phyloP scores from a whole-genome alignment of 2,888 invertebrate species.

The Acleris literana region DNA sequence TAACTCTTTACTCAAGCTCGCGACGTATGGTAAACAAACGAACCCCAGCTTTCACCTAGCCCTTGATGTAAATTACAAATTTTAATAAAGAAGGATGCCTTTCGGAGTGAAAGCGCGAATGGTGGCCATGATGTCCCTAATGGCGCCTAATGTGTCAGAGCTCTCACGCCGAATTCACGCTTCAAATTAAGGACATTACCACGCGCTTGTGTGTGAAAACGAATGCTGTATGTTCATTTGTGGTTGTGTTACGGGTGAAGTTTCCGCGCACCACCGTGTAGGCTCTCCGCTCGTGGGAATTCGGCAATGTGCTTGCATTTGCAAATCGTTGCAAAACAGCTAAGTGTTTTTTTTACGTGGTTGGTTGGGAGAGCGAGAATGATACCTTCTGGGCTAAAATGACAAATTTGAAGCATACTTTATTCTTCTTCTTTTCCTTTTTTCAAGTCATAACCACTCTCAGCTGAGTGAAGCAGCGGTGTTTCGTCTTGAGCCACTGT shows the following conservation, averaged over 20 bases:
- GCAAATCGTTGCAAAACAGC: conserved; percentile 33
- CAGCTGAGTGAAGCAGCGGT: no score
- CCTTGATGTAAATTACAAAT: conserved; percentile 35
- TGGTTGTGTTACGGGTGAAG: conserved; percentile 33
- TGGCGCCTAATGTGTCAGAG: conserved; percentile 50
- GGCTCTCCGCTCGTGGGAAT: conserved; percentile 33
- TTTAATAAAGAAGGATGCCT: conserved; percentile 47
- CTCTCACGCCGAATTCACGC: conserved; percentile 44
- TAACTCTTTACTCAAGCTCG: not conserved
- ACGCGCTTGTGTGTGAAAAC: conserved; percentile 24
- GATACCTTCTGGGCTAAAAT: not conserved
- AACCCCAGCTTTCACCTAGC: conserved; percentile 16
- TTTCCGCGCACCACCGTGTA: conserved; percentile 25
- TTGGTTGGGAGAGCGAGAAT: not conserved
- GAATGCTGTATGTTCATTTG: conserved; percentile 23
- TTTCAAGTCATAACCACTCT: no score
- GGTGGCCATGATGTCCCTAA: conserved; percentile 48
- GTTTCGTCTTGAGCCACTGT: no score
- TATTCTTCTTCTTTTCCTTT: not conserved
- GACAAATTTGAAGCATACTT: not conserved
- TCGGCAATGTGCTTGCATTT: conserved; percentile 35
- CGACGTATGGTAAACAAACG: conserved; percentile 11
- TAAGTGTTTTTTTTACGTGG: conserved; percentile 3
- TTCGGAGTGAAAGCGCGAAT: conserved; percentile 41
- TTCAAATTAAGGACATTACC: conserved; percentile 39